A percentile compares a stretch with the other conserved stretches of the same genome.
phyloP scores from a whole-genome alignment of 2,888 invertebrate species.

The Lasioglossum oenotherae region DNA sequence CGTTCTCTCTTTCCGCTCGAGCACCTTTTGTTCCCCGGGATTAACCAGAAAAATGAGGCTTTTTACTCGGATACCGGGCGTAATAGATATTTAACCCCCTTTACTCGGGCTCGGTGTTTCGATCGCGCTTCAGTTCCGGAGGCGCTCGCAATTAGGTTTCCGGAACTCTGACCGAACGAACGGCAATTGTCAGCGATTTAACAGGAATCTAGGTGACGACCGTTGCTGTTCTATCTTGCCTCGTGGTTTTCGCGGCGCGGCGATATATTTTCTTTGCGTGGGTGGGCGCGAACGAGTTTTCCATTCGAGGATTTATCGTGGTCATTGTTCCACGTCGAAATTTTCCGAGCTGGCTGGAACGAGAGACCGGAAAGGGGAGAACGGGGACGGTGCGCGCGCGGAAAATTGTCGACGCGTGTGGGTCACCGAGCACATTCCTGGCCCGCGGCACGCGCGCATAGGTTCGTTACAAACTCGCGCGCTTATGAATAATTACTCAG shows the following conservation, averaged over 20 bases:
- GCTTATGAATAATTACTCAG: conserved; percentile 63
- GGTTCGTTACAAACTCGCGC: conserved; percentile 47
- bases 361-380: not conserved
- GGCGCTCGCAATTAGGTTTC: not conserved
- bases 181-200: not conserved
- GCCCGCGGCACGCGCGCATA: conserved; percentile 18
- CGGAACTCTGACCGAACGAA: not conserved
- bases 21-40: not conserved
- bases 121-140: not conserved
- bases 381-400: not conserved
- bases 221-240: not conserved
- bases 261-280: not conserved
- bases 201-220: not conserved
- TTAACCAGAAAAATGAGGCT: not conserved
- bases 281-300: not conserved
- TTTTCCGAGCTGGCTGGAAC: not conserved
- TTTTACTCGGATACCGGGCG: not conserved
- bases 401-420: conserved; percentile 10
- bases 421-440: conserved; percentile 17
- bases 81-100: not conserved
- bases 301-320: not conserved
- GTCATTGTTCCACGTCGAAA: not conserved
- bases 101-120: not conserved
- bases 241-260: not conserved
- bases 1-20: not conserved